Conservation (phyloP, 2,113 vertebrate species). For the Heterochromis multidens region DNA sequence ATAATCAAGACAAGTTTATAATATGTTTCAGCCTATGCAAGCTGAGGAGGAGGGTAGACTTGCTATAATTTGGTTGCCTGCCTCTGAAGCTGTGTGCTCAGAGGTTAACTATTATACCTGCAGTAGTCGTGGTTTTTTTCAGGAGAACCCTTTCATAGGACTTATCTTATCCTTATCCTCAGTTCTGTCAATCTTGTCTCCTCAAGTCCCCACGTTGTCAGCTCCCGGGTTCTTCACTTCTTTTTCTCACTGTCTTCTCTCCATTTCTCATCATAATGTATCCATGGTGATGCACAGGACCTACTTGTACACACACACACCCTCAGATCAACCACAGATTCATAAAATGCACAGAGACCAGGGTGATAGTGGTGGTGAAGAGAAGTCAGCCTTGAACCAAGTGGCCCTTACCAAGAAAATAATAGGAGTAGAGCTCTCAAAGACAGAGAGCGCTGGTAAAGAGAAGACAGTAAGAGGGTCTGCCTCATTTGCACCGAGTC, state of each 20-base stretch:
- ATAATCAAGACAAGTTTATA: neutral
- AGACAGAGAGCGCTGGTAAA: constrained; percentile 21
- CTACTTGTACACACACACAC: constrained; percentile 12
- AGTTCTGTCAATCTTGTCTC: constrained; percentile 29
- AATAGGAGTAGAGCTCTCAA: constrained; percentile 31
- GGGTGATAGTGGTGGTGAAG: neutral
- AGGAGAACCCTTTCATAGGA: neutral
- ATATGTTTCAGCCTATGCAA: neutral
- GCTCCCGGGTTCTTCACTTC: neutral
- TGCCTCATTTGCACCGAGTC: constrained; percentile 65
- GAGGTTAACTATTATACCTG: neutral
- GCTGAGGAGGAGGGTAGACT: neutral
- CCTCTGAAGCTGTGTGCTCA: neutral
- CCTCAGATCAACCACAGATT: constrained; percentile 13
- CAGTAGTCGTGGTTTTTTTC: constrained; percentile 13
- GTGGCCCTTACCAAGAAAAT: constrained; percentile 35
- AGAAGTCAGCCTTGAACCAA: constrained; percentile 44
- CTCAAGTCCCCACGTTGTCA: constrained; percentile 37
- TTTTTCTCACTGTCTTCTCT: neutral
- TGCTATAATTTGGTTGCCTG: neutral
- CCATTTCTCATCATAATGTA: constrained; percentile 33
- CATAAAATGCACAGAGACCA: constrained; percentile 2
- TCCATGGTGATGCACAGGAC: constrained; percentile 48
- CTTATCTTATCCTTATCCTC: constrained; percentile 36
- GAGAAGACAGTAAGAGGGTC: constrained; percentile 42